phyloP scores from a whole-genome alignment of 2,113 vertebrate species.

The Platysternon megacephalum region DNA sequence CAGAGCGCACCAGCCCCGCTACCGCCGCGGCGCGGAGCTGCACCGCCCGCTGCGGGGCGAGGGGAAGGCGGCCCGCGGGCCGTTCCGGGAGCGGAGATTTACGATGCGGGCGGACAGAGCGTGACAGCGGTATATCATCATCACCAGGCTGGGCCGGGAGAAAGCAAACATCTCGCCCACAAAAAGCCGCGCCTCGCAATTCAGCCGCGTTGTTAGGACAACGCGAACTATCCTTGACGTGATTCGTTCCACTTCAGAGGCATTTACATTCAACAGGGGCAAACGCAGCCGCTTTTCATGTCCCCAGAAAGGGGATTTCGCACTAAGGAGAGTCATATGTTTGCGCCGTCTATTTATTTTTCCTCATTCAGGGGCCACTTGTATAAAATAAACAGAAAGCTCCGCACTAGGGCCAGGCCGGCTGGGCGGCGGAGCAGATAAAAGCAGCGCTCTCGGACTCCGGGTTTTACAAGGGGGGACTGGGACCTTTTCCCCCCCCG shows the following conservation, averaged over 20 bases:
- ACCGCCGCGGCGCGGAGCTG: not conserved
- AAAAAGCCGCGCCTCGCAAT: slow-evolving; percentile 94
- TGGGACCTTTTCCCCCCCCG: not conserved
- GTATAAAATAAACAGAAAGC: slow-evolving; percentile 88
- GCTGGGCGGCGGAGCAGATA: rapidly evolving
- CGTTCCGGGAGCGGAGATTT: slow-evolving; percentile 82
- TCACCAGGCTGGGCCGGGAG: slow-evolving; percentile 95
- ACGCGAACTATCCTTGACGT: slow-evolving; percentile 99
- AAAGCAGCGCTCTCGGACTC: not conserved
- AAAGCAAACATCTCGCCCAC: slow-evolving; percentile 98
- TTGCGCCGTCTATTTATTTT: slow-evolving; percentile 93
- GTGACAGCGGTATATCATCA: slow-evolving; percentile 97
- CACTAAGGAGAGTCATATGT: slow-evolving; percentile 89
- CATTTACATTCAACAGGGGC: slow-evolving; percentile 96
- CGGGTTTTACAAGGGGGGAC: not conserved
- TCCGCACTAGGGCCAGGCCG: slow-evolving; percentile 62
- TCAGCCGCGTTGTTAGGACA: slow-evolving; percentile 99
- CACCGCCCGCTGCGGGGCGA: rapidly evolving
- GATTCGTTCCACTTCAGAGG: slow-evolving; percentile 99
- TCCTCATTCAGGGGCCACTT: slow-evolving; percentile 87
- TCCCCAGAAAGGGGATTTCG: slow-evolving; percentile 87
- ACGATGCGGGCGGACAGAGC: slow-evolving; percentile 94
- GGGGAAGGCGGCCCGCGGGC: slow-evolving; percentile 56
- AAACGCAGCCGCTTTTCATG: slow-evolving; percentile 94
- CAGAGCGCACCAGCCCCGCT: not conserved